phyloP scores from a whole-genome alignment of 2,888 invertebrate species.

The Byasa hedistus region DNA sequence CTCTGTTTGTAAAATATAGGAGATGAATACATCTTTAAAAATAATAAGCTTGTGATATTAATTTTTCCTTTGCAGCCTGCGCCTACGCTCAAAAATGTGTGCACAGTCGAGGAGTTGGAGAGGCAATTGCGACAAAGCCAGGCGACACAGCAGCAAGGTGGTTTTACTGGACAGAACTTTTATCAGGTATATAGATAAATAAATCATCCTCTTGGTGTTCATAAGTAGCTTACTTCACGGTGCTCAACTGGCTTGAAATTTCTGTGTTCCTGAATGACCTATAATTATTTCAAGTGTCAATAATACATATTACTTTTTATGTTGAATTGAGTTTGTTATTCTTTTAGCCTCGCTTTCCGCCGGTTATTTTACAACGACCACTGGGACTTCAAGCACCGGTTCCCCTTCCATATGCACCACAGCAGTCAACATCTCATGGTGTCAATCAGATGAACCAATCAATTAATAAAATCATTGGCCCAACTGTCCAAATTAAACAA shows the following conservation, averaged over 20 bases:
- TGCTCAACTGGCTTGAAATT: too few species aligned
- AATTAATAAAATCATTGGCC: slow-evolving; percentile 54
- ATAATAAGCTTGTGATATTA: not conserved
- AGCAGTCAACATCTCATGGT: slow-evolving; percentile 53
- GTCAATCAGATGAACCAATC: slow-evolving; percentile 57
- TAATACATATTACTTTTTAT: too few species aligned
- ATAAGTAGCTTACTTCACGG: too few species aligned
- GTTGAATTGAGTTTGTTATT: not conserved
- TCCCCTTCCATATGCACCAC: slow-evolving; percentile 65
- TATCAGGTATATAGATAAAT: slow-evolving; percentile 51
- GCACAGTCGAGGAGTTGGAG: slow-evolving; percentile 87
- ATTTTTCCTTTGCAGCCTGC: slow-evolving; percentile 41
- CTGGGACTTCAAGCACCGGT: slow-evolving; percentile 69
- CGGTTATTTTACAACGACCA: slow-evolving; percentile 70
- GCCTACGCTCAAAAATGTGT: slow-evolving; percentile 80
- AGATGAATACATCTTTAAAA: too few species aligned
- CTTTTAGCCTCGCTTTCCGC: slow-evolving; percentile 67
- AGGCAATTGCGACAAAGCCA: slow-evolving; percentile 81
- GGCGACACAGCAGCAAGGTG: slow-evolving; percentile 50
- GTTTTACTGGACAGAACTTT: slow-evolving; percentile 46
- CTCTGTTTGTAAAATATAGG: too few species aligned
- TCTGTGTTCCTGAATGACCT: too few species aligned
- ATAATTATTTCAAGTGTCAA: too few species aligned
- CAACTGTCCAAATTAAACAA: slow-evolving; percentile 39
- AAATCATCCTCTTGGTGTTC: too few species aligned